phyloP scores from a whole-genome alignment of 2,888 invertebrate species.

The Gonocerus acuteangulatus region DNA sequence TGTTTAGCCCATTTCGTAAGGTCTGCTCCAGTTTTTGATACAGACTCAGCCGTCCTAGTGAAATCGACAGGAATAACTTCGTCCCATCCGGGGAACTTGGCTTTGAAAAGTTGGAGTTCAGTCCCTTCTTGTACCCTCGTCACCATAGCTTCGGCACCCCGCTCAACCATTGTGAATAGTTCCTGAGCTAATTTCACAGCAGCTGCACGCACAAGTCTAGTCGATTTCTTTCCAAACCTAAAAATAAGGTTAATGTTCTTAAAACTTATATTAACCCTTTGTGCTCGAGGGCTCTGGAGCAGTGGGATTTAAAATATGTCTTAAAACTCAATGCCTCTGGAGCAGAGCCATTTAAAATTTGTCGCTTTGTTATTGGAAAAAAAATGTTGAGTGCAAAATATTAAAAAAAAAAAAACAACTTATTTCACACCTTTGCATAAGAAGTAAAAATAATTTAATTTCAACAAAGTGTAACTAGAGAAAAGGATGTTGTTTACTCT shows the following conservation, averaged over 20 bases:
- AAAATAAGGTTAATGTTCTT: conserved; percentile 27
- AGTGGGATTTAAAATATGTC: no score
- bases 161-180: conserved; percentile 85
- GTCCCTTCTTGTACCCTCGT: conserved; percentile 87
- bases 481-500: no score
- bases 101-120: conserved; percentile 88
- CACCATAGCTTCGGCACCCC: conserved; percentile 79
- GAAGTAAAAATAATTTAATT: no score
- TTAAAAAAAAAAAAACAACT: no score
- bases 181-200: conserved; percentile 96
- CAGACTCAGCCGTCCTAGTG: conserved; percentile 94
- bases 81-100: conserved; percentile 96
- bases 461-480: no score
- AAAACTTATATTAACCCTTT: no score
- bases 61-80: conserved; percentile 98
- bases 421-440: no score
- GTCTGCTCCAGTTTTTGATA: conserved; percentile 92
- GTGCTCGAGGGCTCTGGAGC: no score
- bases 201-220: conserved; percentile 86
- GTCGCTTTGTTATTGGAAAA: no score
- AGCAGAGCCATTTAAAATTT: no score
- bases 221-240: conserved; percentile 96
- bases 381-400: no score
- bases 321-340: no score
- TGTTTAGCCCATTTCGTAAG: conserved; percentile 83